These are phyloP conservation scores for Leptodactylus fallax DNA, from an alignment of 2,797 vertebrate species.

Conservation along the genomic window DNA sequence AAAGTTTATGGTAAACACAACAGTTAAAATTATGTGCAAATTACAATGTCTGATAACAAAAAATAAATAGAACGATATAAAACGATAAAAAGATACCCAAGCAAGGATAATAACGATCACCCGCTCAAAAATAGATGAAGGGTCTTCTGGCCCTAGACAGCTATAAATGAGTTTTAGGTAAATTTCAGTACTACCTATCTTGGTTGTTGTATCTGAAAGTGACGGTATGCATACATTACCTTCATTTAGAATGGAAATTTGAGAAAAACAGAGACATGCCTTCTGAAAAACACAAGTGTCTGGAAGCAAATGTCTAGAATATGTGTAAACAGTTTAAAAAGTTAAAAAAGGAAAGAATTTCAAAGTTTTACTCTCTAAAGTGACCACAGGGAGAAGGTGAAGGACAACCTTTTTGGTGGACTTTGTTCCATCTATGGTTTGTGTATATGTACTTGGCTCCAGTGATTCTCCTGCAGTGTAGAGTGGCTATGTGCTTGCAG, in stretches of 20 bases:
- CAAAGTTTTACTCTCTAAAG: conserved; percentile 8
- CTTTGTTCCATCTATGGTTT: neutral
- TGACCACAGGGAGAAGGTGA: neutral
- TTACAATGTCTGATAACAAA: conserved; percentile 71
- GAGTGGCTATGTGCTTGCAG: conserved; percentile 28
- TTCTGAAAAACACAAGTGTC: conserved; percentile 61
- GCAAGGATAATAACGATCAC: conserved; percentile 67
- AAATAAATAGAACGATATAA: conserved; percentile 62
- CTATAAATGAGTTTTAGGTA: conserved; percentile 3
- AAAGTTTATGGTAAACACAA: conserved; percentile 69
- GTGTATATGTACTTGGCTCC: conserved; percentile 27
- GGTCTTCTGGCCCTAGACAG: neutral
- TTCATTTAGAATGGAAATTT: conserved; percentile 68
- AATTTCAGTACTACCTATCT: conserved; percentile 64
- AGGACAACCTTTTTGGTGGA: neutral
- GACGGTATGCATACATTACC: conserved; percentile 67
- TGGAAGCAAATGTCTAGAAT: conserved; percentile 41
- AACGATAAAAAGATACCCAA: conserved; percentile 59
- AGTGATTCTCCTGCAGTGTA: neutral
- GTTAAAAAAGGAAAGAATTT: neutral
- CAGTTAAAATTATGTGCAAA: conserved; percentile 74
- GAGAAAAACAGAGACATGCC: conserved; percentile 72
- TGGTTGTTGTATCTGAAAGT: conserved; percentile 51
- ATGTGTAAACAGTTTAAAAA: conserved; percentile 49
- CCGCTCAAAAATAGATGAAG: neutral